Conservation (phyloP, 1,140 invertebrate species). For the Brachionus rotundiformis region DNA sequence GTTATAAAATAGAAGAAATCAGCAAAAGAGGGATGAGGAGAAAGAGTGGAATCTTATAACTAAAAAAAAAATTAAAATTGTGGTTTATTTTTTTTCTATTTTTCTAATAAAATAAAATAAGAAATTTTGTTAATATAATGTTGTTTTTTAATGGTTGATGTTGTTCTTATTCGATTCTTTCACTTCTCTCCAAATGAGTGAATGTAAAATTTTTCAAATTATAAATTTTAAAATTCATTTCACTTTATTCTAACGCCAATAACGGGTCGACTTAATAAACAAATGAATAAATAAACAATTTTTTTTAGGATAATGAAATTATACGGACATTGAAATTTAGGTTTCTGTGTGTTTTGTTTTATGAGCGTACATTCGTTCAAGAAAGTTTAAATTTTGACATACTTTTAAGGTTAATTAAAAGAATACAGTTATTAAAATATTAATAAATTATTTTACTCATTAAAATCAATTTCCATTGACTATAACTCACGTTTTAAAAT, state of each 20-base stretch:
- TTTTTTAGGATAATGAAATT: background rate
- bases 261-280: background rate
- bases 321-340: background rate
- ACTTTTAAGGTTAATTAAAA: conserved; percentile 25
- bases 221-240: background rate
- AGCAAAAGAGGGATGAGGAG: background rate
- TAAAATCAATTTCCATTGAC: background rate
- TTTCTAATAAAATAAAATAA: background rate
- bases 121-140: conserved; percentile 23
- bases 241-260: background rate
- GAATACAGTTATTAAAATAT: conserved; percentile 13
- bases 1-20: background rate
- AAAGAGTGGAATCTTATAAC: background rate
- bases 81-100: background rate
- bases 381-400: conserved; percentile 42
- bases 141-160: background rate
- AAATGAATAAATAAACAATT: too few species aligned
- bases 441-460: conserved; percentile 25
- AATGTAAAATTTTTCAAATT: background rate
- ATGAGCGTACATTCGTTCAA: background rate
- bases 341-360: conserved; percentile 9
- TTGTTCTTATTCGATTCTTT: background rate
- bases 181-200: background rate
- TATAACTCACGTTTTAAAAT: conserved; percentile 20
- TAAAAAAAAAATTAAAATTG: background rate